Evolutionary conservation across 2,888 invertebrate genomes (phyloP).

Genomic region (Drosophila parthenogenetica): DNA sequence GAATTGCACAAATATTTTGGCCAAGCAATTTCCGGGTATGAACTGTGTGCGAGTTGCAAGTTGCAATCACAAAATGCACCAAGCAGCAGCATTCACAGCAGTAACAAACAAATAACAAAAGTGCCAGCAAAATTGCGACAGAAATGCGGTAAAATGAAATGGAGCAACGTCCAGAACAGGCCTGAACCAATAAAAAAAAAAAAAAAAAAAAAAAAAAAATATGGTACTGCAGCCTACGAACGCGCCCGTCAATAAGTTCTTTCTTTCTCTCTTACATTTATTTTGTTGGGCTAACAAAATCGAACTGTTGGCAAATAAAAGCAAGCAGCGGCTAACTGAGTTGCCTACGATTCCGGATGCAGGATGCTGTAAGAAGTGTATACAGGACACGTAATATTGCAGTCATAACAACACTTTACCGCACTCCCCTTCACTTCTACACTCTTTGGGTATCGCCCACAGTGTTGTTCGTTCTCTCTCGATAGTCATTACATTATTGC

Average conservation of each 20-base stretch:
- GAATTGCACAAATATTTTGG: conserved; percentile 66
- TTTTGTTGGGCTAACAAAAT: conserved; percentile 40
- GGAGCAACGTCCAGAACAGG: conserved; percentile 37
- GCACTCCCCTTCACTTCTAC: background rate
- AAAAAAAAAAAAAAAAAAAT: background rate
- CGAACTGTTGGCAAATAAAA: conserved; percentile 56
- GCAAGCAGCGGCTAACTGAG: conserved; percentile 46
- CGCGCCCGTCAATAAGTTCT: conserved; percentile 44
- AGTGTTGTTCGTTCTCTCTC: background rate
- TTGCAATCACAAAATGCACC: conserved; percentile 70
- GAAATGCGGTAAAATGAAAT: conserved; percentile 70
- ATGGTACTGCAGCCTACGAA: conserved; percentile 10
- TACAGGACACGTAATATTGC: conserved; percentile 69
- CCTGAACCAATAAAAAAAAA: conserved; percentile 4
- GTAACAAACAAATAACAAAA: conserved; percentile 34
- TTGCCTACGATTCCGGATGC: conserved; percentile 46
- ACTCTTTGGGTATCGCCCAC: background rate
- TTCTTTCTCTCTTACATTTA: background rate
- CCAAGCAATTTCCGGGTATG: conserved; percentile 68
- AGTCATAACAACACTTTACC: conserved; percentile 57
- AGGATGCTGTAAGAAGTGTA: conserved; percentile 46
- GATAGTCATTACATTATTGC: conserved; percentile 73
- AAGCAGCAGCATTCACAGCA: conserved; percentile 18
- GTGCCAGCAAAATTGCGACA: conserved; percentile 53
- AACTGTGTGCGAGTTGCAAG: conserved; percentile 55